Evolutionary conservation across 2,888 invertebrate species (phyloP).

Genomic region (Pammene fasciana): DNA sequence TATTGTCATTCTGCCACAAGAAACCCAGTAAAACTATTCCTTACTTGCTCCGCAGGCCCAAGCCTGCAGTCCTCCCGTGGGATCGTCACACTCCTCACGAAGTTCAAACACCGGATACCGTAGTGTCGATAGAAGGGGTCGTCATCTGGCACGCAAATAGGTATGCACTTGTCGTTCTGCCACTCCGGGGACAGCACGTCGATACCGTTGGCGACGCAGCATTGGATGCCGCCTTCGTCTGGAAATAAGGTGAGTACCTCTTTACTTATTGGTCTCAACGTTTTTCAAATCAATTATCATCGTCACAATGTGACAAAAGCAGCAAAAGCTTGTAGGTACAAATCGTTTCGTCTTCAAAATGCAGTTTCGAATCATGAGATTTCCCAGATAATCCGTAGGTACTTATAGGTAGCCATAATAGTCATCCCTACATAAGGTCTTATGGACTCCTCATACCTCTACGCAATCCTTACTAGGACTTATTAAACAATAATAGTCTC

Average conservation of each 20-base stretch:
- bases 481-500: too few relatives aligned
- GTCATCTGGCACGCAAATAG: conserved; percentile 81
- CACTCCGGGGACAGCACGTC: conserved; percentile 70
- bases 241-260: background rate
- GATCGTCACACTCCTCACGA: conserved; percentile 83
- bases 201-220: conserved; percentile 74
- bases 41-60: conserved; percentile 84
- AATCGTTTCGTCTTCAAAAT: too few relatives aligned
- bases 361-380: too few relatives aligned
- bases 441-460: too few relatives aligned
- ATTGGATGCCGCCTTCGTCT: conserved; percentile 81
- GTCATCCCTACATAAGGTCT: too few relatives aligned
- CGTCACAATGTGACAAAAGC: too few relatives aligned
- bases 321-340: too few relatives aligned
- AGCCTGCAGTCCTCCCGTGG: conserved; percentile 81
- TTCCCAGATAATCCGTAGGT: too few relatives aligned
- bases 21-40: background rate
- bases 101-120: conserved; percentile 83
- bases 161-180: conserved; percentile 84
- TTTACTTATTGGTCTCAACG: too few relatives aligned
- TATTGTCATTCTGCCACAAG: too few relatives aligned
- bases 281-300: background rate
- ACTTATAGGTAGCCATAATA: too few relatives aligned
- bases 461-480: too few relatives aligned
- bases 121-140: conserved; percentile 81